These are phyloP conservation scores for Tenthredo mesomela DNA, from an alignment of 2,888 invertebrate genomes.

Conservation along the genomic window DNA sequence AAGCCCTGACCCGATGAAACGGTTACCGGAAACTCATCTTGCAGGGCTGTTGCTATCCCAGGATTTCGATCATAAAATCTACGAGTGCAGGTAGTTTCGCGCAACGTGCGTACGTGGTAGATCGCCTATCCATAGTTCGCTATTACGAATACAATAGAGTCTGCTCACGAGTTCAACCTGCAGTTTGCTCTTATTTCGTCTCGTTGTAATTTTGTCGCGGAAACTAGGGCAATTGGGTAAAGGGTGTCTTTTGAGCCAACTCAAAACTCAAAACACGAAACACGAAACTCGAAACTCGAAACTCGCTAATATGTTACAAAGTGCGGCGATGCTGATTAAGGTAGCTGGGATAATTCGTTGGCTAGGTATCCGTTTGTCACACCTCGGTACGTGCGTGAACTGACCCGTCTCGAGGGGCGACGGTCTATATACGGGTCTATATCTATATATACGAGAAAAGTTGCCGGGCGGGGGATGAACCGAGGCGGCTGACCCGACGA, in stretches of 20 bases:
- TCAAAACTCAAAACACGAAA: not conserved
- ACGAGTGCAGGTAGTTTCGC: not conserved
- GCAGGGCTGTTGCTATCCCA: not conserved
- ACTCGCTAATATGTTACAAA: not conserved
- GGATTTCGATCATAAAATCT: not conserved
- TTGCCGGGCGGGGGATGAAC: not conserved
- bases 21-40: not conserved
- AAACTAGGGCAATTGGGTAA: not conserved
- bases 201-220: not conserved
- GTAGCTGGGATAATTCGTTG: not conserved
- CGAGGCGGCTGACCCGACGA: conserved; percentile 5
- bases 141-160: not conserved
- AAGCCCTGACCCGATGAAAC: conserved; percentile 11
- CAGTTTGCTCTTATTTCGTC: not conserved
- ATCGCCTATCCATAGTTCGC: not conserved
- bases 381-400: conserved; percentile 23
- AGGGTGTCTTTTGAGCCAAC: not conserved
- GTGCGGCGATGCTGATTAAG: not conserved
- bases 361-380: not conserved
- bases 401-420: conserved; percentile 7
- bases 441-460: not conserved
- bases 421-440: not conserved
- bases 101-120: not conserved
- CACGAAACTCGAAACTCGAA: not conserved
- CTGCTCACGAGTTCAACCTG: no score